Evolutionary conservation across 2,888 invertebrate genomes (phyloP).

Genomic region (Podotricha telesiphe): DNA sequence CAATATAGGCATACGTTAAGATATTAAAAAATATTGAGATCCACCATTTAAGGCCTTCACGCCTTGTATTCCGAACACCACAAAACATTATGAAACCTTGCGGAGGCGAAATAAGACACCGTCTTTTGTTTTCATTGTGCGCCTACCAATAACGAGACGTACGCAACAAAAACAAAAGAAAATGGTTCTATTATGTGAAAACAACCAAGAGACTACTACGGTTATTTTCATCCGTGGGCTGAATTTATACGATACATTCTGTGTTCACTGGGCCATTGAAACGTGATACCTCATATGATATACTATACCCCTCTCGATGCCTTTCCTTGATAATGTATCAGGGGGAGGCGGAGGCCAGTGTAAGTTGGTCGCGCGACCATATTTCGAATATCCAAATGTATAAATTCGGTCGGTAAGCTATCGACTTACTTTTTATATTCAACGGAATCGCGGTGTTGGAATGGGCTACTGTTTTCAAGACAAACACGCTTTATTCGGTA

Average conservation of each 20-base stretch:
- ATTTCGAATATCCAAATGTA: constrained; percentile 83
- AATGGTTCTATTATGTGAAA: constrained; percentile 84
- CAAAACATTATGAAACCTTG: constrained; percentile 39
- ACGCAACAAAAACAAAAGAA: constrained; percentile 82
- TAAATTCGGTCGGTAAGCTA: constrained; percentile 82
- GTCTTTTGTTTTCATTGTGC: constrained; percentile 80
- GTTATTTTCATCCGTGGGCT: constrained; percentile 81
- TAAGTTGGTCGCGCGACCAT: constrained; percentile 63
- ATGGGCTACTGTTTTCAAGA: constrained; percentile 79
- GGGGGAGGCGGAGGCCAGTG: constrained; percentile 50
- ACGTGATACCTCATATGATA: constrained; percentile 54
- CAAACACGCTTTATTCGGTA: constrained; percentile 67
- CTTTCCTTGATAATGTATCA: constrained; percentile 4
- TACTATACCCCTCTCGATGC: constrained; percentile 37
- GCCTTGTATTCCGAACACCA: constrained; percentile 29
- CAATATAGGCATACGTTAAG: too few species aligned
- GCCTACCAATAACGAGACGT: constrained; percentile 76
- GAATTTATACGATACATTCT: constrained; percentile 82
- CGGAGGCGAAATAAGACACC: constrained; percentile 76
- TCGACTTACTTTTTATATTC: constrained; percentile 84
- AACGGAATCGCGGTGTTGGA: constrained; percentile 71
- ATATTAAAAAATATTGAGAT: too few species aligned
- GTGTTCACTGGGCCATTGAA: constrained; percentile 63
- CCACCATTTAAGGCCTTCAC: background rate
- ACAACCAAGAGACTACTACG: constrained; percentile 79